These are phyloP conservation scores for Hemiscyllium ocellatum DNA, from an alignment of 2,113 vertebrate genomes.

Conservation along the genomic window DNA sequence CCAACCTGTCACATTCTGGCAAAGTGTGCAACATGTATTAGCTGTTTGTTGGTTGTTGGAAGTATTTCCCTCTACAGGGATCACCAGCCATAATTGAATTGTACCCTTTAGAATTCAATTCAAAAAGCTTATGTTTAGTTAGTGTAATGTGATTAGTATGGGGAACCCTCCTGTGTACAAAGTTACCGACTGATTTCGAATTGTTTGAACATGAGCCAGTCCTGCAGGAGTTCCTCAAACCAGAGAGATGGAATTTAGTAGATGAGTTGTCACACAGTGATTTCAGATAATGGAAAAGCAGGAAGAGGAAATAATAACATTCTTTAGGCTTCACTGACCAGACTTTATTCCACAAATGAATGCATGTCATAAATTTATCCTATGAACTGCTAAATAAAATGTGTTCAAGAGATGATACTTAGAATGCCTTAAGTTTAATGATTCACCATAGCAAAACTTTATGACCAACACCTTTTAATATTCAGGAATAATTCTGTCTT, in stretches of 20 bases:
- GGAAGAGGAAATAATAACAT: conserved; percentile 4
- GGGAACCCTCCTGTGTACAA: background rate
- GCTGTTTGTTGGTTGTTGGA: background rate
- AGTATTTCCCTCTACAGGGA: background rate
- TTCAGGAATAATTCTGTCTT: background rate
- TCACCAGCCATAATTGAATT: background rate
- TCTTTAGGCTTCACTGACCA: background rate
- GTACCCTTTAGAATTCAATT: background rate
- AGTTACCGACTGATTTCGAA: background rate
- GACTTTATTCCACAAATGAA: background rate
- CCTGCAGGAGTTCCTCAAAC: background rate
- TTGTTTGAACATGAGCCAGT: background rate
- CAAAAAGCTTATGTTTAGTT: background rate
- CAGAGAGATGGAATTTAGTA: background rate
- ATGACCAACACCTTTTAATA: background rate
- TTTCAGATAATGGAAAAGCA: background rate
- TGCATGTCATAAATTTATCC: background rate
- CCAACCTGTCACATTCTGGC: background rate
- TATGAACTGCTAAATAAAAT: background rate
- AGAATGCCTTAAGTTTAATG: background rate
- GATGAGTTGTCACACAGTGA: background rate
- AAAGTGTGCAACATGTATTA: background rate
- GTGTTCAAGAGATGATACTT: background rate
- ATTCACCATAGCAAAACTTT: background rate
- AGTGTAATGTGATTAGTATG: background rate